These are phyloP conservation scores for Camponotus pennsylvanicus DNA, from an alignment of 1,140 invertebrate genomes.

Conservation along the genomic window DNA sequence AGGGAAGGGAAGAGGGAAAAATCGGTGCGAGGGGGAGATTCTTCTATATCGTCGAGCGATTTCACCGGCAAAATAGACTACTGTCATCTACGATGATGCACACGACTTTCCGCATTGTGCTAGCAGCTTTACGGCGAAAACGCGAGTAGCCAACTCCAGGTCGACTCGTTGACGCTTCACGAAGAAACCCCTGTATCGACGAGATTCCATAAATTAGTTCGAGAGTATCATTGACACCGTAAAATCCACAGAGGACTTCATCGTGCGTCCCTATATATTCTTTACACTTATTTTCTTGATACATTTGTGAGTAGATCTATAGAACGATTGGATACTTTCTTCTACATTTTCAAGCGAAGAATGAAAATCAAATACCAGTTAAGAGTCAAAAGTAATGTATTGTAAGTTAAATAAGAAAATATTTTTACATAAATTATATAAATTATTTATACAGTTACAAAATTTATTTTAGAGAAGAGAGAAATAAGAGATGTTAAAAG, in stretches of 20 bases:
- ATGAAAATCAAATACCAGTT: neutral
- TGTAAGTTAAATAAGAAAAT: neutral
- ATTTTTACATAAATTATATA: neutral
- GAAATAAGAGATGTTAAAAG: neutral
- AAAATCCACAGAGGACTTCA: conserved; percentile 56
- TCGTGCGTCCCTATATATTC: conserved; percentile 50
- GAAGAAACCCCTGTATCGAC: conserved; percentile 74
- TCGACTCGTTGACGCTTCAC: conserved; percentile 72
- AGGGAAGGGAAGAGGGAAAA: conserved; percentile 11
- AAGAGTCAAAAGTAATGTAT: neutral
- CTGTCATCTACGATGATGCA: conserved; percentile 52
- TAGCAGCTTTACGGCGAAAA: conserved; percentile 11
- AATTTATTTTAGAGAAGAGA: neutral
- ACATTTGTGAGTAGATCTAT: neutral
- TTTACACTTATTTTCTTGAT: neutral
- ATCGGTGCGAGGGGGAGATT: conserved; percentile 43
- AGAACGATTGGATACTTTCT: neutral
- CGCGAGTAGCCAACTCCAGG: conserved; percentile 63
- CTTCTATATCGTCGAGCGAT: conserved; percentile 70
- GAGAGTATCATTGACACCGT: conserved; percentile 50
- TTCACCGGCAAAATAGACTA: conserved; percentile 75
- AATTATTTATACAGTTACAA: neutral
- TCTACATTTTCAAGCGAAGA: neutral
- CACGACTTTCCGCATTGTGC: conserved; percentile 47
- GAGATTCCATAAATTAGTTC: conserved; percentile 81